These are phyloP conservation scores for Salminus brasiliensis DNA, from an alignment of 2,113 vertebrate species.

Conservation along the genomic window DNA sequence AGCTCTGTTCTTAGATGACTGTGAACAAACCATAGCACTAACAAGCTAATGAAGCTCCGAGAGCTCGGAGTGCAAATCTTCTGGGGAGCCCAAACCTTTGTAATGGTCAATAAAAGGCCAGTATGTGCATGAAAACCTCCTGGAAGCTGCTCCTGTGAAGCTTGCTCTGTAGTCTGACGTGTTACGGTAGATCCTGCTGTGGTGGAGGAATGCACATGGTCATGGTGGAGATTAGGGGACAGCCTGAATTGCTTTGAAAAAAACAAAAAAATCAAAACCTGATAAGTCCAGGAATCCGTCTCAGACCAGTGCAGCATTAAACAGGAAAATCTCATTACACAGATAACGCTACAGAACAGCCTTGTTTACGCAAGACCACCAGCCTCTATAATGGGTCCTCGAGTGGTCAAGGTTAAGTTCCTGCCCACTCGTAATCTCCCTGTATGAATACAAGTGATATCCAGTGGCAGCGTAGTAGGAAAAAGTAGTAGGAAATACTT, in stretches of 20 bases:
- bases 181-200: slow-evolving; percentile 1
- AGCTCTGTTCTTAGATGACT: too few relatives aligned
- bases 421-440: not conserved
- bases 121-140: not conserved
- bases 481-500: too few relatives aligned
- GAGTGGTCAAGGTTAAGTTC: not conserved
- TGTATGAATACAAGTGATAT: not conserved
- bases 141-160: too few relatives aligned
- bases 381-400: not conserved
- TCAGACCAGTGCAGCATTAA: slow-evolving; percentile 60
- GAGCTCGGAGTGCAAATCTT: too few relatives aligned
- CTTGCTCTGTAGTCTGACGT: not conserved
- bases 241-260: slow-evolving; percentile 48
- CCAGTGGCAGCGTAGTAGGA: not conserved
- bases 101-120: too few relatives aligned
- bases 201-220: slow-evolving; percentile 40
- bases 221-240: slow-evolving; percentile 36
- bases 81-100: too few relatives aligned
- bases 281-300: slow-evolving; percentile 58
- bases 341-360: slow-evolving; percentile 56
- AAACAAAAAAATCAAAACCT: too few relatives aligned
- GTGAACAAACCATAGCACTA: too few relatives aligned
- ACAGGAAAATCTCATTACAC: slow-evolving; percentile 72
- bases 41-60: too few relatives aligned
- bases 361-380: slow-evolving; percentile 56